A percentile compares a stretch with the other conserved stretches of the same genome.
Evolutionary conservation across 2,888 invertebrate species (phyloP).

Genomic region (Celastrina argiolus): DNA sequence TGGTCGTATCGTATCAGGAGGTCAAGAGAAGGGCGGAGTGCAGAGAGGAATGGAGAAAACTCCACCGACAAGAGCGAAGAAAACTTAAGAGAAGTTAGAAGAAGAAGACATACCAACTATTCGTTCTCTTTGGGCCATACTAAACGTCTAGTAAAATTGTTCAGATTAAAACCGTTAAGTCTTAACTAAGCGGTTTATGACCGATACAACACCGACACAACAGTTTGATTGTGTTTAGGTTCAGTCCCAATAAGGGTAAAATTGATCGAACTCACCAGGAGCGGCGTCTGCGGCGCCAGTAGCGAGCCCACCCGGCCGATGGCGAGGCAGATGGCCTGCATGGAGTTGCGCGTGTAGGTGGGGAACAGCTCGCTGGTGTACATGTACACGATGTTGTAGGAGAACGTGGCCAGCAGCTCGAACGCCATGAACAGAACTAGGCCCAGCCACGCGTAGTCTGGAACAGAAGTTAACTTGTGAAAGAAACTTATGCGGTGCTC

Average conservation of each 20-base stretch:
- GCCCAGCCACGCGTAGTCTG: slow-evolving; percentile 62
- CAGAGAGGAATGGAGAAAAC: no score
- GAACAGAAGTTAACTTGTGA: neutral
- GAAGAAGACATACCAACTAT: no score
- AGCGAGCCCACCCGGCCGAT: slow-evolving; percentile 84
- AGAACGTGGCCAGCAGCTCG: slow-evolving; percentile 82
- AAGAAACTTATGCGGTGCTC: no score
- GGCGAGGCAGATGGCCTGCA: slow-evolving; percentile 83
- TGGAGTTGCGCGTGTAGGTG: slow-evolving; percentile 82
- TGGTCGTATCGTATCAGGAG: no score
- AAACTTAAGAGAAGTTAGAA: no score
- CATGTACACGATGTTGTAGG: slow-evolving; percentile 83
- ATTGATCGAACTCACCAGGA: slow-evolving; percentile 66
- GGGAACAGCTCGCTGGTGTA: slow-evolving; percentile 87
- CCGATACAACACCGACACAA: neutral
- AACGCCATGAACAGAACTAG: slow-evolving; percentile 77
- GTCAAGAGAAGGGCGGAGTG: no score
- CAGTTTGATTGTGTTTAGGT: no score
- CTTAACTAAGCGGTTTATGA: neutral
- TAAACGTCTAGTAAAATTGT: no score
- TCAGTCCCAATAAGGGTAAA: no score
- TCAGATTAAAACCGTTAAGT: no score
- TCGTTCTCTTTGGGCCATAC: no score
- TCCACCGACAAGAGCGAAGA: no score
- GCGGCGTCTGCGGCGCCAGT: slow-evolving; percentile 83